Percentiles rank a stretch among this genome's conserved stretches.
Evolutionary conservation across 1,140 invertebrate species (phyloP).

Genomic region (Drosophila micromelanica): DNA sequence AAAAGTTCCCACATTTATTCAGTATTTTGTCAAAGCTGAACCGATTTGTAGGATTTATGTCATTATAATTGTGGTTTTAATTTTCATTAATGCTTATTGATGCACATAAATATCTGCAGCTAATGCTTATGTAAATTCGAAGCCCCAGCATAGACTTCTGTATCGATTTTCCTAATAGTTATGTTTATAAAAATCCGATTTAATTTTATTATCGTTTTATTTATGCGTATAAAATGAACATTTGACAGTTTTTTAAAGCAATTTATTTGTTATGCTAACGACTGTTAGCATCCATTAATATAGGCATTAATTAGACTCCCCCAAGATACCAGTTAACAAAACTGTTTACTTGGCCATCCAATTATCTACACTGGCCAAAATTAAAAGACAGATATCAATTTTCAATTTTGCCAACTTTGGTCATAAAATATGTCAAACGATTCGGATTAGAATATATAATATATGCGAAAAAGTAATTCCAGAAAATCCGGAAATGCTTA

Average conservation of each 20-base stretch:
- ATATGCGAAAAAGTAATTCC: slow-evolving; percentile 31
- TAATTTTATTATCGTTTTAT: slow-evolving; percentile 61
- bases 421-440: slow-evolving; percentile 20
- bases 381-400: slow-evolving; percentile 24
- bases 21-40: too few relatives aligned
- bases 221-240: slow-evolving; percentile 52
- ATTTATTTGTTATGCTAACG: slow-evolving; percentile 64
- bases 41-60: too few relatives aligned
- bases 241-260: slow-evolving; percentile 42
- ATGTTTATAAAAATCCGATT: slow-evolving; percentile 21
- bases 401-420: slow-evolving; percentile 7
- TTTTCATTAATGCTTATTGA: too few relatives aligned
- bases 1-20: too few relatives aligned
- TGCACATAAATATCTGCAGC: too few relatives aligned
- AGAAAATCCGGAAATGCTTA: slow-evolving; percentile 47
- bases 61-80: too few relatives aligned
- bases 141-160: background rate
- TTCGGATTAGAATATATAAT: slow-evolving; percentile 14
- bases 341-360: slow-evolving; percentile 28
- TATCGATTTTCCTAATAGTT: slow-evolving; percentile 10
- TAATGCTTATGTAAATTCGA: background rate
- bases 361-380: slow-evolving; percentile 44
- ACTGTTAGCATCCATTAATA: slow-evolving; percentile 55
- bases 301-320: slow-evolving; percentile 42
- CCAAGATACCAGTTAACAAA: slow-evolving; percentile 16